Evolutionary conservation across 2,888 invertebrate species (phyloP), one percentile per base, ranked within the genome.

Genomic region (Lacanobia oleracea): DNA sequence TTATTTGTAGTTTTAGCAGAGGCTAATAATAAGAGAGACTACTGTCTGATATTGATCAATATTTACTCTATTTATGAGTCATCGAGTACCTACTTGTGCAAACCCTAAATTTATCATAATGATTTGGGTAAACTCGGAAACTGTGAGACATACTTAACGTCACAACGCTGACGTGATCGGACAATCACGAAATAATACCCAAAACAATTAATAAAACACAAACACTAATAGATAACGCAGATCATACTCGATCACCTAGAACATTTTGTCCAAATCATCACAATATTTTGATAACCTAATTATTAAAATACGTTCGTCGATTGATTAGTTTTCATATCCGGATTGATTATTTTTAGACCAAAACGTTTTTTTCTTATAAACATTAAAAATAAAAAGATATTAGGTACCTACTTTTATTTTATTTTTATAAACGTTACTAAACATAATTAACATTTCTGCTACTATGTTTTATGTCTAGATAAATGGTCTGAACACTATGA

Each of bases 211-310:
- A 65, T 65, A 48, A 21, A 45, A 48, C 33, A 62, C 2, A n/a
- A 48, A 53, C 48, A 51, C n/a, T 53, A 27, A 4, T 10, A 75
- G 77, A 76, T 81, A 80, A 76, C 43, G 33, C 21, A 33, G 10
- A 37, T 33, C 45, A 33, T 50, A 45, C 51, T 50, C 7, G 9
- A 53, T 51, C 10, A 23, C 51, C 51, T 64, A 48, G 50, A 33
- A 43, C 60, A 79, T 61, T 75, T 80, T 61, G 23, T 16, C 5
- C 45, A 50, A 76, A 51, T 51, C 53, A 62, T 66, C 54, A 66
- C 4, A 54, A 23, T 12, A 63, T 7, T n/a, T 56, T 51, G 77
- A 66, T 79, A 81, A 81, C 61, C 77, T 71, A 66, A 66, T 81
- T 71, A 76, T 45, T 37, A 53, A 54, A 51, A 64, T 37, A 18